A percentile compares a stretch with the other conserved stretches of the same genome.
These are phyloP conservation scores for Hermetia illucens DNA, from an alignment of 1,140 invertebrate genomes.

Conservation along the genomic window DNA sequence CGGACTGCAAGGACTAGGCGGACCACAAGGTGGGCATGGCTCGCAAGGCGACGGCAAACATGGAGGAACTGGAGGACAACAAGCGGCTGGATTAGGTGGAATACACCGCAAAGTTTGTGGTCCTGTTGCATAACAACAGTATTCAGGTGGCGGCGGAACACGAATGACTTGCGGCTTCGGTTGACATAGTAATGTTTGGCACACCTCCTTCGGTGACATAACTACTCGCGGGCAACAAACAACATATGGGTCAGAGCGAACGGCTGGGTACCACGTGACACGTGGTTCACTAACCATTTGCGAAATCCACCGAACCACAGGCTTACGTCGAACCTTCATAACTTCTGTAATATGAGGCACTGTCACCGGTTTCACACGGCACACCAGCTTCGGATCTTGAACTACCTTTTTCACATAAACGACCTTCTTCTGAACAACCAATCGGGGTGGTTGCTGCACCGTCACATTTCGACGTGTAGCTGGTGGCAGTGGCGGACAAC, in stretches of 20 bases:
- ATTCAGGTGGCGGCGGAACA: conserved; percentile 23
- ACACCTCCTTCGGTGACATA: conserved; percentile 22
- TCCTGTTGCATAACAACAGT: conserved; percentile 25
- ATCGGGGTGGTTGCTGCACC: conserved; percentile 22
- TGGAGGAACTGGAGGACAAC: conserved; percentile 16
- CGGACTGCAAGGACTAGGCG: conserved; percentile 16
- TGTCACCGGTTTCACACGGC: conserved; percentile 21
- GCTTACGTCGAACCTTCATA: conserved; percentile 21
- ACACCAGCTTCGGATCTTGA: conserved; percentile 24
- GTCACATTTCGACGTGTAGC: conserved; percentile 24
- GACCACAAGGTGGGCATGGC: conserved; percentile 1
- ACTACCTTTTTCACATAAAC: conserved; percentile 23
- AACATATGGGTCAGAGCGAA: conserved; percentile 25
- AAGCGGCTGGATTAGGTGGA: conserved; percentile 20
- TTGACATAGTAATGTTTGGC: conserved; percentile 24
- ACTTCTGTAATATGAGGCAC: conserved; percentile 24
- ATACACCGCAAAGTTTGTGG: conserved; percentile 25
- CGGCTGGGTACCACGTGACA: conserved; percentile 24
- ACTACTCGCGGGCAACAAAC: conserved; percentile 25
- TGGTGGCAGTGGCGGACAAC: conserved; percentile 21
- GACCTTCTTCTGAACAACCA: conserved; percentile 25
- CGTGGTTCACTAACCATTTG: conserved; percentile 25
- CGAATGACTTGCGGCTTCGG: conserved; percentile 26
- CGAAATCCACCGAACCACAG: conserved; percentile 24
- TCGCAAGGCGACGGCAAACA: conserved; percentile 19